Evolutionary conservation across 2,113 vertebrate species (phyloP), one percentile per base, ranked within the genome.

Genomic region (Chaetodon trifascialis): DNA sequence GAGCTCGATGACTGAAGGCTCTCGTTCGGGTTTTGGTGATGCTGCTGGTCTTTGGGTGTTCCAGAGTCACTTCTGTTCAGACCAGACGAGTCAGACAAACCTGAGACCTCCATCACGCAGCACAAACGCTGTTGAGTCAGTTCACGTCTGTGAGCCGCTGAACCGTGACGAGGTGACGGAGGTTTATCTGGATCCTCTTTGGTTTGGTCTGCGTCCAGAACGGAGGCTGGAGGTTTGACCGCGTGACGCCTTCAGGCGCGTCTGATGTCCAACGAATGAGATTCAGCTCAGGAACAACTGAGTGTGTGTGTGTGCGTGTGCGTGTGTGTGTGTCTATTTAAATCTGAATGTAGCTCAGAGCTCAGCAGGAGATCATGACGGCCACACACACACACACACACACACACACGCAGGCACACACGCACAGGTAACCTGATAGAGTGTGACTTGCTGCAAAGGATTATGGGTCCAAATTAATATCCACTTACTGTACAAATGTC

Each of bases 401-500:
- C 30, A 63, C 69, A 80, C 47, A 52, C 56, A 72, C 67, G 63
- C 30, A n/a, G n/a, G n/a, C 17, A 78, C 38, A 8, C 30, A 63
- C 69, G 77, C 47, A 52, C 56, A 72, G 16, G 87, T 85, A 90
- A 93, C 84, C 40, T 70, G 83, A 92, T 64, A 85, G n/a, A 59
- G 63, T 85, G 88, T 58, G 71, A 80, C 86, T 56, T 72, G 73
- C 85, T 89, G 81, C 82, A 87, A 81, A 52, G 89, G 86, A 86
- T 87, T 76, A 87, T 80, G 86, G 88, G 66, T 87, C 88, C 72
- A 88, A 88, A 89, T 91, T 76, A 90, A 88, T 84, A 78, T 89
- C 80, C 76, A 56, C 80, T 87, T 77, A 82, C 76, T 76, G 79
- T 71, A 62, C 84, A 73, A 83, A 86, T 76, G 76, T 85, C 42